phyloP scores from a whole-genome alignment of 2,797 vertebrate genomes.

The Crax fasciolata region DNA sequence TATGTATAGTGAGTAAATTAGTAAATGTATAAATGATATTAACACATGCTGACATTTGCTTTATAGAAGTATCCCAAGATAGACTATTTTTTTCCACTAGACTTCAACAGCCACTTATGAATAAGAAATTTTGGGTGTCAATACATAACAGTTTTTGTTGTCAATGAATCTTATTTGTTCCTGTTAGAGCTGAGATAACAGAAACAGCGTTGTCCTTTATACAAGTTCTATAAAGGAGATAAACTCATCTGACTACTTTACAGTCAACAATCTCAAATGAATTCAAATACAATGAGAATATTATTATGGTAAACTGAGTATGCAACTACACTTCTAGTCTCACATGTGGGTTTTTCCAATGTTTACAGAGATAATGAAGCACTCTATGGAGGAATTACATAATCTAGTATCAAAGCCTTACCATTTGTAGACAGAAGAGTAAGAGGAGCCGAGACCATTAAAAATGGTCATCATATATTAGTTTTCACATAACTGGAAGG shows the following conservation, averaged over 20 bases:
- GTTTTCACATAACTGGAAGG: background rate
- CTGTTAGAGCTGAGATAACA: background rate
- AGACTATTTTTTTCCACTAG: background rate
- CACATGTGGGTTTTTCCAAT: rapidly evolving
- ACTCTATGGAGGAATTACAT: background rate
- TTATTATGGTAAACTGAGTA: background rate
- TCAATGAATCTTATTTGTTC: background rate
- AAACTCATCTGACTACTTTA: background rate
- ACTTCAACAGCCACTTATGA: background rate
- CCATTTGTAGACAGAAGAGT: background rate
- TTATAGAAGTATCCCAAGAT: background rate
- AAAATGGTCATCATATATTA: background rate
- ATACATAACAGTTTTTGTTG: background rate
- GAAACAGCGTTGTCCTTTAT: background rate
- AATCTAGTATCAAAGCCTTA: background rate
- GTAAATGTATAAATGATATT: background rate
- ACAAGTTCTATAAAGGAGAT: background rate
- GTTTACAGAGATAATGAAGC: background rate
- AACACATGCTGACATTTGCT: background rate
- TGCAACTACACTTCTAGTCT: background rate
- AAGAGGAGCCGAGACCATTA: background rate
- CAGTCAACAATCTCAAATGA: background rate
- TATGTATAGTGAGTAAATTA: background rate
- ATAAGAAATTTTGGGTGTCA: background rate
- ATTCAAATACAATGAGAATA: background rate